Evolutionary conservation across 2,888 invertebrate genomes (phyloP), one percentile per base, ranked within the genome.

Genomic region (Spatulosminthurus flaviceps): DNA sequence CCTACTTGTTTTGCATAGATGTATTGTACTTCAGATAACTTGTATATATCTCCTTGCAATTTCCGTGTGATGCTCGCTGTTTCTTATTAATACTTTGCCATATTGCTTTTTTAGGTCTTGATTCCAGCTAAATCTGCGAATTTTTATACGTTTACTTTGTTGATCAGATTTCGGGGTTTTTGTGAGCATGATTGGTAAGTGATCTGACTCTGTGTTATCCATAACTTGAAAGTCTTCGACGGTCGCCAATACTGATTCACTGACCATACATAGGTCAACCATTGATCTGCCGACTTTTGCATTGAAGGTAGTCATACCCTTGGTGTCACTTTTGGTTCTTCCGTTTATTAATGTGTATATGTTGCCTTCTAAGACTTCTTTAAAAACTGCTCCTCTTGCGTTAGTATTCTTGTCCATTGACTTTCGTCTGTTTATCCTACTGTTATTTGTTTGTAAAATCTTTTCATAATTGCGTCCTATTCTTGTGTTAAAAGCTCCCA

Each of bases 31-130:
- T 24, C 16, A 11, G 24, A 9, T 1, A 64, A 24, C 24, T 24
- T 64, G 64, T 21, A 4, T 60, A 64, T 64, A 16, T 64, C 64
- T 22, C 64, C n/a, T n/a, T n/a, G n/a, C n/a, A n/a, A n/a, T n/a
- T n/a, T n/a, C n/a, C n/a, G n/a, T n/a, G n/a, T n/a, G n/a, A n/a
- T n/a, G n/a, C n/a, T n/a, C n/a, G n/a, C n/a, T n/a, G n/a, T n/a
- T n/a, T n/a, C n/a, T n/a, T n/a, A n/a, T n/a, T n/a, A n/a, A n/a
- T n/a, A n/a, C n/a, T n/a, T n/a, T n/a, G n/a, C n/a, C n/a, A n/a
- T n/a, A n/a, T n/a, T n/a, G n/a, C n/a, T 64, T 7, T 26, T 26
- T 64, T 21, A 9, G 4, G 1, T 64, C 13, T 64, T 1, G 11
- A 9, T 26, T 24, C 21, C 24, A 64, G 2, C 4, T 22, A 2